Percentiles rank a stretch among this genome's conserved stretches.
Evolutionary conservation across 1,140 invertebrate genomes (phyloP).

Genomic region (Solen grandis): DNA sequence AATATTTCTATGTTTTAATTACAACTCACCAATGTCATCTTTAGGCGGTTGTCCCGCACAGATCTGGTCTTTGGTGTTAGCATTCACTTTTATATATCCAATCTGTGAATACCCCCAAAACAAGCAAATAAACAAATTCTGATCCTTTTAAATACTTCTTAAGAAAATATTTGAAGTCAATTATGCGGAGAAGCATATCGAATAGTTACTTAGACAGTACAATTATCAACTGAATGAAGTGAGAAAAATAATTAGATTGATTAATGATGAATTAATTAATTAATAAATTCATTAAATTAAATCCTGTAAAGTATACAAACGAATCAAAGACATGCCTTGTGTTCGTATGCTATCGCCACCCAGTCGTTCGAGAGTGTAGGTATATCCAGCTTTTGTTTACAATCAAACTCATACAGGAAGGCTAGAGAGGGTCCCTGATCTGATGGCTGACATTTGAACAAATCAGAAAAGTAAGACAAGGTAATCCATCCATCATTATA

Average conservation of each 20-base stretch:
- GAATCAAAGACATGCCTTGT: slow-evolving; percentile 8
- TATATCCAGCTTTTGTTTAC: background rate
- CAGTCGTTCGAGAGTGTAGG: background rate
- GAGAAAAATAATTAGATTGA: background rate
- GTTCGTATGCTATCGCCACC: slow-evolving; percentile 14
- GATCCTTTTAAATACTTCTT: no score
- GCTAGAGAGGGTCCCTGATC: background rate
- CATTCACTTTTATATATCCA: slow-evolving; percentile 10
- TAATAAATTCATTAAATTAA: background rate
- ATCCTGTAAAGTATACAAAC: background rate
- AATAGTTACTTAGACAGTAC: no score
- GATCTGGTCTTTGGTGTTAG: background rate
- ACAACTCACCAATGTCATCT: slow-evolving; percentile 9
- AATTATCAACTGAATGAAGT: background rate
- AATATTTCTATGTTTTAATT: no score
- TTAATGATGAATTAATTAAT: background rate
- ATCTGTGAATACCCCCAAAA: background rate
- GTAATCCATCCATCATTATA: background rate
- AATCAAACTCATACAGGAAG: slow-evolving; percentile 33
- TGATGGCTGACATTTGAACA: background rate
- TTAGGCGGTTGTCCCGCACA: slow-evolving; percentile 14
- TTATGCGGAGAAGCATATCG: no score
- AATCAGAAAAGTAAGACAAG: background rate
- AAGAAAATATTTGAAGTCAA: no score
- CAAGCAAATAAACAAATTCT: background rate